Conservation (phyloP, 1,140 invertebrate species). For the Rhopalosiphum maidis region DNA sequence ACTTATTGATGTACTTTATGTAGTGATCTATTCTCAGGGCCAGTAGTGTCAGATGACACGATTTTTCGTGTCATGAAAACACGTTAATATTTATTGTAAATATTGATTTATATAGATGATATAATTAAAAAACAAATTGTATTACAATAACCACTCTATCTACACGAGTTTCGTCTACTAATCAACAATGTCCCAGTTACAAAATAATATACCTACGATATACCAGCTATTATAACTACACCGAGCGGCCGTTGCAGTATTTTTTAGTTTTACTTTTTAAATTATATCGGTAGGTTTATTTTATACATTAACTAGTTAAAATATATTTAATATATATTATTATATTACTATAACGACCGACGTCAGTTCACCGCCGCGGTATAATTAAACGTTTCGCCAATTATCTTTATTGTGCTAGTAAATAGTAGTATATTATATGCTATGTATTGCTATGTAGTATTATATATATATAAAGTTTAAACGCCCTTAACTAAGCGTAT, state of each 20-base stretch:
- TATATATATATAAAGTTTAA: background rate
- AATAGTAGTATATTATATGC: background rate
- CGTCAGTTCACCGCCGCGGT: background rate
- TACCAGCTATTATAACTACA: background rate
- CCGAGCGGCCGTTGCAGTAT: background rate
- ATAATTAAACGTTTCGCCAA: conserved; percentile 32
- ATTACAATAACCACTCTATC: background rate
- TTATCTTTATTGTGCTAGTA: background rate
- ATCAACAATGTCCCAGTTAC: background rate
- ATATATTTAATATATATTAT: background rate
- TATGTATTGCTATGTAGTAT: too few relatives aligned
- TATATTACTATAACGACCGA: background rate
- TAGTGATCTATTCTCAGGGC: background rate
- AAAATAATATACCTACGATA: background rate
- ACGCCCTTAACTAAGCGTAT: background rate
- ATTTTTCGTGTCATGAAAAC: background rate
- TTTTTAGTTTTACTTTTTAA: background rate
- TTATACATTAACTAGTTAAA: background rate
- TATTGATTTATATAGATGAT: background rate
- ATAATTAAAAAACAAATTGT: background rate
- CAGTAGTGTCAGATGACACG: background rate
- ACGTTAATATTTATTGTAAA: background rate
- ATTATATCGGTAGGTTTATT: background rate
- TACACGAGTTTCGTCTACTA: background rate
- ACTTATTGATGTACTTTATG: background rate